These are phyloP conservation scores for Gymnobelideus leadbeateri DNA, from an alignment of 2,113 vertebrate genomes.

Conservation along the genomic window DNA sequence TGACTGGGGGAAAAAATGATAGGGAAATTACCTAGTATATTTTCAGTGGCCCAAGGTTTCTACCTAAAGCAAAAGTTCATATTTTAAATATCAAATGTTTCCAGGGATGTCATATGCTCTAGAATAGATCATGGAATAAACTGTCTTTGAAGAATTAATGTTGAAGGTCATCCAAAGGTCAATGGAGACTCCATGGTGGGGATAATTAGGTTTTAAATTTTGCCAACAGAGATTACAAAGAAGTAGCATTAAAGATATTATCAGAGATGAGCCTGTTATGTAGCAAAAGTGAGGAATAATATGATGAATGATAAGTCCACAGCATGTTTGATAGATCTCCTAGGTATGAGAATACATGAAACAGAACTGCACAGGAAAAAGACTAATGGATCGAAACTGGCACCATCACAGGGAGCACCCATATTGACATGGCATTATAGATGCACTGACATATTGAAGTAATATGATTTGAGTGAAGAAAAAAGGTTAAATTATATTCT, in stretches of 20 bases:
- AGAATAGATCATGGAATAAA: too few species aligned
- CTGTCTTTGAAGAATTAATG: too few species aligned
- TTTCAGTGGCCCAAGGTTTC: too few species aligned
- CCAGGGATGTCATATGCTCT: too few species aligned
- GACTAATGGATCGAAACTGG: background rate
- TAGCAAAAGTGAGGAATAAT: background rate
- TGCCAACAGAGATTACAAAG: too few species aligned
- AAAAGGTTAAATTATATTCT: background rate
- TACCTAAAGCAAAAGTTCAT: too few species aligned
- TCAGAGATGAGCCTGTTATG: background rate
- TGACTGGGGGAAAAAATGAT: too few species aligned
- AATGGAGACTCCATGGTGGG: too few species aligned
- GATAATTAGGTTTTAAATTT: too few species aligned
- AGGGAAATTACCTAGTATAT: too few species aligned
- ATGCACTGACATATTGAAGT: background rate
- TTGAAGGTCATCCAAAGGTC: too few species aligned
- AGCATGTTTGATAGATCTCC: background rate
- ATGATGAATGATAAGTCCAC: background rate
- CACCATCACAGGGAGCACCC: background rate
- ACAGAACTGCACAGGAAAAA: background rate
- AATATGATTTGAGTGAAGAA: background rate
- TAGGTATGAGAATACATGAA: background rate
- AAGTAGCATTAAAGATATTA: background rate
- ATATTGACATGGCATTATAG: background rate
- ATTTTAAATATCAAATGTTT: too few species aligned